Conservation (phyloP, 2,113 vertebrate genomes). For the Pelusios castaneus region DNA sequence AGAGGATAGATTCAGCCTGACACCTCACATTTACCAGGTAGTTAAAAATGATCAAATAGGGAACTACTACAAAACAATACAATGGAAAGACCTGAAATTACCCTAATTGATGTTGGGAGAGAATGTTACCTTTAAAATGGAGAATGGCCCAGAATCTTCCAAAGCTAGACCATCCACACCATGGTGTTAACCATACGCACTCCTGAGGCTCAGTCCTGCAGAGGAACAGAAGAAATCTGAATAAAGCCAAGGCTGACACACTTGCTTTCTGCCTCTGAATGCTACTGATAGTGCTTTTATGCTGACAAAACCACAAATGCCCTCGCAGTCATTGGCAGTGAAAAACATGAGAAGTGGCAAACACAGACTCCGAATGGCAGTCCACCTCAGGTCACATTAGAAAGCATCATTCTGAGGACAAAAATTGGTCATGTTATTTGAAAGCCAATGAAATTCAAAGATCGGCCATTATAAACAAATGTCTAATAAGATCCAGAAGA, state of each 20-base stretch:
- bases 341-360: background rate
- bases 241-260: background rate
- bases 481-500: background rate
- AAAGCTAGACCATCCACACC: background rate
- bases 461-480: background rate
- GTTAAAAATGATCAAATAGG: background rate
- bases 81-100: background rate
- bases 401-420: background rate
- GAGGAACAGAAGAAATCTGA: background rate
- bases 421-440: background rate
- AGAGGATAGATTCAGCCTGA: background rate
- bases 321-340: background rate
- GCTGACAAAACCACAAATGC: background rate
- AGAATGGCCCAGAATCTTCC: background rate
- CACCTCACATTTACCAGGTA: background rate
- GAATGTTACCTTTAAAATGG: background rate
- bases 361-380: rapidly evolving
- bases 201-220: background rate
- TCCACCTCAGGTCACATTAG: background rate
- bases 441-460: background rate
- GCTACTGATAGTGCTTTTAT: background rate
- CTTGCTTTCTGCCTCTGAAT: background rate
- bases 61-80: background rate
- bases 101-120: background rate
- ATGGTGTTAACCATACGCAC: background rate